These are phyloP conservation scores for Micrasema minimum DNA, from an alignment of 1,140 invertebrate species.

Conservation along the genomic window DNA sequence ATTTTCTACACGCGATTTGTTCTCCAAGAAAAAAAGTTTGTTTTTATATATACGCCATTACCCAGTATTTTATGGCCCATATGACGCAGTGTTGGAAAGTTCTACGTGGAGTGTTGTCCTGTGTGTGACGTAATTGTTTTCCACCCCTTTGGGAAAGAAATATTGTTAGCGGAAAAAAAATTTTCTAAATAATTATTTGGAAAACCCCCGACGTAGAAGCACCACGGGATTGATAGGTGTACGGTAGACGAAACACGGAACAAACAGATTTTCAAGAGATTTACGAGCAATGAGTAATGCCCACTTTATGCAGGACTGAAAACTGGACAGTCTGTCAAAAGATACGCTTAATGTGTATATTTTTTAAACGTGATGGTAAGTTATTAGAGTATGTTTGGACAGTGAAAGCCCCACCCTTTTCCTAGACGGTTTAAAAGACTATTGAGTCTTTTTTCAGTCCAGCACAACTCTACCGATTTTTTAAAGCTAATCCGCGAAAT, in stretches of 20 bases:
- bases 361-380: no score
- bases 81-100: conserved; percentile 29
- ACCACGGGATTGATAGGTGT: neutral
- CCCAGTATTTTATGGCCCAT: conserved; percentile 16
- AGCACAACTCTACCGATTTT: no score
- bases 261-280: conserved; percentile 1
- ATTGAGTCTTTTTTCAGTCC: no score
- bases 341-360: no score
- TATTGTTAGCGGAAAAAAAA: conserved; percentile 43
- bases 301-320: no score
- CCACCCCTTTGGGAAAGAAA: conserved; percentile 42
- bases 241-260: neutral
- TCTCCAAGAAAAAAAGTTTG: neutral
- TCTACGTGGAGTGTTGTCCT: conserved; percentile 23
- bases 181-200: conserved; percentile 23
- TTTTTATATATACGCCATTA: conserved; percentile 25
- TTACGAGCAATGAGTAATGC: neutral
- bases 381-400: no score
- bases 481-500: no score
- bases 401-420: no score
- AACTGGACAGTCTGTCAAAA: no score
- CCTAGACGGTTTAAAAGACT: no score
- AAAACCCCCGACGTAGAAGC: neutral
- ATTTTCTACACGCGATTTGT: no score
- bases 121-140: conserved; percentile 51